Base-by-base conservation (phyloP, 2,888 invertebrate species). In the Muscina levida region DNA sequence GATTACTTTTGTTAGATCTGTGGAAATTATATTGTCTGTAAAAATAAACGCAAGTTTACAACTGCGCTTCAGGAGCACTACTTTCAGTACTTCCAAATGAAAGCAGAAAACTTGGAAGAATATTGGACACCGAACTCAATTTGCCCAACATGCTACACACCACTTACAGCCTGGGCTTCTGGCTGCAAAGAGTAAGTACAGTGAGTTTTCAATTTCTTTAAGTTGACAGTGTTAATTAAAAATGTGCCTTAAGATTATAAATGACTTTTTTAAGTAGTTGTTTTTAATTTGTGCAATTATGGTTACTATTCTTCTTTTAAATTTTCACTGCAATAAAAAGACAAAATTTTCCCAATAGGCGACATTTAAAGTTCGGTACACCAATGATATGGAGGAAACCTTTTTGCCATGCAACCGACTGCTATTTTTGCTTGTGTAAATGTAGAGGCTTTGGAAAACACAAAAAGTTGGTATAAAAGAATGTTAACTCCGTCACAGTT, bases 371-470 rank as follows among this genome's bases (percentile, higher is more conserved):
- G 51, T 48, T 48, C 67, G 51, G 51, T 31, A 31, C 26, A 48
- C 48, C 51, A n/a, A n/a, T n/a, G n/a, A n/a, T n/a, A n/a, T n/a
- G n/a, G n/a, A n/a, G n/a, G n/a, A n/a, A n/a, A n/a, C 51, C 67
- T 17, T 17, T 67, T 17, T 67, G 48, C 51, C 67, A 70, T 56
- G 15, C 24, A 13, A 22, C 31, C 56, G 70, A 70, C 44, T 70
- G 44, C 22, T 66, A 66, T n/a, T 66, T 66, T 66, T 66, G 48
- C 26, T 24, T 66, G 24, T 26, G 46, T 11, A 46, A 66, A 44
- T 22, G 6, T n/a, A 66, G 13, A 46, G 66, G 66, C 24, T 44
- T 66, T 31, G 56, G 44, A 15, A 70, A 57, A 37, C 56, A 42
- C 39, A 22, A 19, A n/a, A 53, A 42, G 39, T 70, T 39, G 70